Conservation (phyloP, 2,113 vertebrate genomes). For the Grallaria varia region DNA sequence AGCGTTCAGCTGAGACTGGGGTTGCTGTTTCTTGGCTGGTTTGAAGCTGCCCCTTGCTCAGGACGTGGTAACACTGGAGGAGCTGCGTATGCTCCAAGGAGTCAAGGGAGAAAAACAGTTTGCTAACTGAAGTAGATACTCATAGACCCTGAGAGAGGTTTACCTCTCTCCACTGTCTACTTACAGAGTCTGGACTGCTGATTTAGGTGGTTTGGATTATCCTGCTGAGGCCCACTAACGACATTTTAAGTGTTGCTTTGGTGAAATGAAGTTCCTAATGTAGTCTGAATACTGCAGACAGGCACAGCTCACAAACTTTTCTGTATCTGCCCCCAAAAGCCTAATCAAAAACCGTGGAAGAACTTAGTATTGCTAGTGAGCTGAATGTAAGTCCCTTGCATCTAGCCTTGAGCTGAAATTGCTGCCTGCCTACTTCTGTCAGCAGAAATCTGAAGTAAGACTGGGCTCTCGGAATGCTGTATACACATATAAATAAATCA, state of each 20-base stretch:
- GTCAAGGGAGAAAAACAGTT: background rate
- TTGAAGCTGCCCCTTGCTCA: background rate
- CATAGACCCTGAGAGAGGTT: background rate
- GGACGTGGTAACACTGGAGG: background rate
- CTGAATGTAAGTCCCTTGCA: background rate
- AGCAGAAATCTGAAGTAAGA: background rate
- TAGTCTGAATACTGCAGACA: slow-evolving; percentile 4
- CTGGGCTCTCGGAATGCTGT: background rate
- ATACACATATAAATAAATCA: background rate
- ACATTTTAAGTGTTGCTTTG: background rate
- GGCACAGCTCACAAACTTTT: background rate
- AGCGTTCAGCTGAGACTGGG: background rate
- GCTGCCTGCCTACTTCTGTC: background rate
- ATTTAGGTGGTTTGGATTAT: slow-evolving; percentile 33
- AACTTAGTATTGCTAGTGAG: background rate
- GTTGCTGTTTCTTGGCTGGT: background rate
- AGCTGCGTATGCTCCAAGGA: background rate
- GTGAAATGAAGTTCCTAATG: background rate
- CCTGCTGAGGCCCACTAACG: background rate
- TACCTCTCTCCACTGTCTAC: slow-evolving; percentile 7
- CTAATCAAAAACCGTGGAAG: slow-evolving; percentile 6
- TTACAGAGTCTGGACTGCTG: slow-evolving; percentile 9
- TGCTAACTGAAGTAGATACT: background rate
- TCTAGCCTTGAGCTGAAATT: background rate
- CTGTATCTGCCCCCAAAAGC: background rate